A percentile compares a stretch with the other conserved stretches of the same genome.
These are phyloP conservation scores for Pampusana beccarii DNA, from an alignment of 2,113 vertebrate genomes.

Conservation along the genomic window DNA sequence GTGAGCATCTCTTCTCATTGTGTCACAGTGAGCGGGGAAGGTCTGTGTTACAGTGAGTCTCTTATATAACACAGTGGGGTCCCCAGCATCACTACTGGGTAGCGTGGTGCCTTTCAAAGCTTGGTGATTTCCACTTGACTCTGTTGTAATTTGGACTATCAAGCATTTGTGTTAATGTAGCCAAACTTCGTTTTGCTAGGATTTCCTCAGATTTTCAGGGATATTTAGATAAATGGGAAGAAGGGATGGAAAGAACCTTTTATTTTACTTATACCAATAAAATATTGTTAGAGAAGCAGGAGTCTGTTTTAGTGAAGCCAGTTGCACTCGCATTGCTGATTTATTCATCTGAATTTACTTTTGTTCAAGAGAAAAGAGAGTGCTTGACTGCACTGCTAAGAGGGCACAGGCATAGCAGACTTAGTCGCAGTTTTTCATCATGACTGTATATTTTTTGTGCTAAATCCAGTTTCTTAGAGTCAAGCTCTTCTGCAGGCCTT, in stretches of 20 bases:
- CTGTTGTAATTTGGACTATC: not conserved
- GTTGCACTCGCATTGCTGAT: not conserved
- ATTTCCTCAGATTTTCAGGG: not conserved
- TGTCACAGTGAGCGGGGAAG: not conserved
- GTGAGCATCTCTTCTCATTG: not conserved
- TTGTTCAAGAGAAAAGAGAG: not conserved
- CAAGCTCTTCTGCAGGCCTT: not conserved
- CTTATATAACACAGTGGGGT: not conserved
- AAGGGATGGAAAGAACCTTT: not conserved
- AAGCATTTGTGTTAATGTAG: not conserved
- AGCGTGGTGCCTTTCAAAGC: not conserved
- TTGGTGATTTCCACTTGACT: not conserved
- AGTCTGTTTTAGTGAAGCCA: not conserved
- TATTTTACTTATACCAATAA: not conserved
- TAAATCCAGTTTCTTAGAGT: not conserved
- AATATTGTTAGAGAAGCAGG: not conserved
- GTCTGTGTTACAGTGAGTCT: not conserved
- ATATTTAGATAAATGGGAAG: not conserved
- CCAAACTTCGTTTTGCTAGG: not conserved
- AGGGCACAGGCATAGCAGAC: not conserved
- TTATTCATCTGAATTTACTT: not conserved
- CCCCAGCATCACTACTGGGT: not conserved
- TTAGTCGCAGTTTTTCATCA: accelerated
- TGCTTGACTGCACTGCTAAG: not conserved
- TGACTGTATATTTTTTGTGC: not conserved